Percentiles rank a stretch among this genome's conserved stretches.
phyloP scores from a whole-genome alignment of 2,888 invertebrate genomes.

The Trissoscelio sp. region DNA sequence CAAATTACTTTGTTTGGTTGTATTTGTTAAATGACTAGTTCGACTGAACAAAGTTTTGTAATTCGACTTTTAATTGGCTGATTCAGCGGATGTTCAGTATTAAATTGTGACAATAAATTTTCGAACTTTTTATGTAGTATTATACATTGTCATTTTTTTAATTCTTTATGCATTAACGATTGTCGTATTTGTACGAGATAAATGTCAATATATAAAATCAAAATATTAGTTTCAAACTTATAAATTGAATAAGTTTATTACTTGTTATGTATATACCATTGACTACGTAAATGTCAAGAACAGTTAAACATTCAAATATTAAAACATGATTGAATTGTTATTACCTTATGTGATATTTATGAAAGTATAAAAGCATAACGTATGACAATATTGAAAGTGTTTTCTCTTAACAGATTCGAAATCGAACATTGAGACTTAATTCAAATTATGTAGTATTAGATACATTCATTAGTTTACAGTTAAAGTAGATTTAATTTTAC shows the following conservation, averaged over 20 bases:
- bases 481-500: slow-evolving; percentile 24
- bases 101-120: slow-evolving; percentile 12
- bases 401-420: not conserved
- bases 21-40: too few species aligned
- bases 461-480: slow-evolving; percentile 4
- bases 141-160: too few species aligned
- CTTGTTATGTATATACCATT: too few species aligned
- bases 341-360: not conserved
- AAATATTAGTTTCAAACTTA: too few species aligned
- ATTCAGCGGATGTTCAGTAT: not conserved
- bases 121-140: not conserved
- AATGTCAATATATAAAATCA: too few species aligned
- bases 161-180: not conserved
- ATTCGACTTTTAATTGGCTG: not conserved
- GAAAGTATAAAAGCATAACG: not conserved
- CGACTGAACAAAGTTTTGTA: too few species aligned
- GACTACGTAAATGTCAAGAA: not conserved
- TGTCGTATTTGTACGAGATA: too few species aligned
- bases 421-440: not conserved
- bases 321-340: not conserved
- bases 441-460: not conserved
- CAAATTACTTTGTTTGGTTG: not conserved
- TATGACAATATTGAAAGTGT: not conserved
- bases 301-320: not conserved
- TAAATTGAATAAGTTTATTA: too few species aligned